Conservation (phyloP, 2,888 invertebrate species). For the Drosophila sordidula region DNA sequence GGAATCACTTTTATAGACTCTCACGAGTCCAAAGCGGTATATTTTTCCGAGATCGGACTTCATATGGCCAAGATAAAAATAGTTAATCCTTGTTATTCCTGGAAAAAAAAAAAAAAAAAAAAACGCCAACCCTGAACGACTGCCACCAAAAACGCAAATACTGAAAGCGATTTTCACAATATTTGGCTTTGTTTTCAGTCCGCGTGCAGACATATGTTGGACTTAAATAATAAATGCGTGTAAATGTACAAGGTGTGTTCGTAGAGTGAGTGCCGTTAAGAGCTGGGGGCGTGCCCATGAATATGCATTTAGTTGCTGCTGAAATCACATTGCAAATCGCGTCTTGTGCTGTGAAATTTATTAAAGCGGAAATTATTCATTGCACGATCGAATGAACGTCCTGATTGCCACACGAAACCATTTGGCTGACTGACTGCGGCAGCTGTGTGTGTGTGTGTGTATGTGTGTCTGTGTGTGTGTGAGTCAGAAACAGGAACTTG, state of each 20-base stretch:
- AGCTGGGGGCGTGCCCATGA: conserved; percentile 9
- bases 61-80: too few species aligned
- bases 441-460: conserved; percentile 4
- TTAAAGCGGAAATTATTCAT: conserved; percentile 82
- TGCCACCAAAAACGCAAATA: conserved; percentile 11
- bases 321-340: conserved; percentile 70
- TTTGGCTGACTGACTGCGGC: conserved; percentile 7
- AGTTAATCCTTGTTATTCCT: too few species aligned
- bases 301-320: conserved; percentile 24
- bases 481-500: conserved; percentile 12
- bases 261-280: conserved; percentile 1
- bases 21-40: too few species aligned
- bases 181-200: conserved; percentile 18
- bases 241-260: background rate
- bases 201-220: conserved; percentile 2
- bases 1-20: too few species aligned
- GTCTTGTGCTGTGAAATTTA: conserved; percentile 75
- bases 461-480: conserved; percentile 1
- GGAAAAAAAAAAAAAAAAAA: too few species aligned
- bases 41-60: too few species aligned
- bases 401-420: conserved; percentile 59
- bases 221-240: conserved; percentile 18
- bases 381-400: conserved; percentile 78
- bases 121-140: too few species aligned
- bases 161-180: conserved; percentile 27